Percentiles rank a stretch among this genome's conserved stretches.
Evolutionary conservation across 2,888 invertebrate species (phyloP).

Genomic region (Pterobdella sp.): DNA sequence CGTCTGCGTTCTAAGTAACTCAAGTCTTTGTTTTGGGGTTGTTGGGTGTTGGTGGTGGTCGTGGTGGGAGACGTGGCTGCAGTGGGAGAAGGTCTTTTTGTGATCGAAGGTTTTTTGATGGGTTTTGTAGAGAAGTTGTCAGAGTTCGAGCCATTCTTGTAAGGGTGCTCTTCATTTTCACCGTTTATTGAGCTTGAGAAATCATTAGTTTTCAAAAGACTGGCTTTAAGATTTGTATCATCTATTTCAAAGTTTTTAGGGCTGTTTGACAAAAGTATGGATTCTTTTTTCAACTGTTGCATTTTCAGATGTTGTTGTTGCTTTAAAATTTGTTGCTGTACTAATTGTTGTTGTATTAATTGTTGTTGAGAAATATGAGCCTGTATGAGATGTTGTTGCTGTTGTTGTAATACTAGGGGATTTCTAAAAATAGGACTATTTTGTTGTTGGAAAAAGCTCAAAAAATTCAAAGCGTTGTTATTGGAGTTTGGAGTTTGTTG

Average conservation of each 20-base stretch:
- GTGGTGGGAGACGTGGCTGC: conserved; percentile 1
- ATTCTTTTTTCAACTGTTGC: background rate
- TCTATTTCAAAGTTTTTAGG: background rate
- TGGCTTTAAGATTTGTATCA: background rate
- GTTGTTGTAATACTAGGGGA: background rate
- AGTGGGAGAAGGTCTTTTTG: background rate
- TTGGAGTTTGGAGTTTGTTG: background rate
- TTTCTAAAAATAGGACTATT: background rate
- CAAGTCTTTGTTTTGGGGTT: background rate
- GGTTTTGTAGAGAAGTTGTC: background rate
- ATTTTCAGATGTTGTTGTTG: conserved; percentile 4
- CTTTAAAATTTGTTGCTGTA: background rate
- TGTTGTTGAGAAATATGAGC: conserved; percentile 12
- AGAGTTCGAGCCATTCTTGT: background rate
- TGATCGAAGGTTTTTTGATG: background rate
- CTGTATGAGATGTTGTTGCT: background rate
- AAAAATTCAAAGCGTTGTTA: background rate
- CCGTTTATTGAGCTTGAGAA: background rate
- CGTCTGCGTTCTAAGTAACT: conserved; percentile 38
- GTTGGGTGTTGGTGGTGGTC: background rate
- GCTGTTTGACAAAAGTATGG: background rate
- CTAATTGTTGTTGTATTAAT: background rate
- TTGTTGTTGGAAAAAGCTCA: background rate
- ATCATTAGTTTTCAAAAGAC: no score
- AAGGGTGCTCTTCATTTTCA: background rate